Conservation (phyloP, 2,888 invertebrate species). For the Coelinius sp. region DNA sequence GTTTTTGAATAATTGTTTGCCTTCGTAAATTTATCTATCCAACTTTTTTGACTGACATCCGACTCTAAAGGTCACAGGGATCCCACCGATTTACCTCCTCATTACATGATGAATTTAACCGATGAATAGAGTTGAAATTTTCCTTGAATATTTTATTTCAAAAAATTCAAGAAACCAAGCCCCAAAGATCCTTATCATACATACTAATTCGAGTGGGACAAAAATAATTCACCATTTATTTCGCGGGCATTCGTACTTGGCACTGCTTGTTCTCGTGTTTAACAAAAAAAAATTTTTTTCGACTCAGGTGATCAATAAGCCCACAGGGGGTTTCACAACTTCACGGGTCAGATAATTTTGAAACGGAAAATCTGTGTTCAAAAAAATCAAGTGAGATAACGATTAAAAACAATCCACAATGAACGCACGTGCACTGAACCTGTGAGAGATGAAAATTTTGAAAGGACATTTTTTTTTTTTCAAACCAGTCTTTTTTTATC, state of each 20-base stretch:
- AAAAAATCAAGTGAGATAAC: neutral
- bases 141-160: neutral
- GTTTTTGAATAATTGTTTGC: neutral
- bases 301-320: neutral
- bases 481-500: neutral
- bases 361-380: neutral
- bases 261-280: constrained; percentile 3
- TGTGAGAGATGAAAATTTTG: neutral
- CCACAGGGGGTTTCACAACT: neutral
- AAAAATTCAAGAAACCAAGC: neutral
- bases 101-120: neutral
- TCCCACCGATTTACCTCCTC: neutral
- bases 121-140: neutral
- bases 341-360: neutral
- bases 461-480: neutral
- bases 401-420: neutral
- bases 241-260: constrained; percentile 5
- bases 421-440: neutral
- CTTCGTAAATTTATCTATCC: neutral
- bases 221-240: neutral
- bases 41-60: constrained; percentile 7
- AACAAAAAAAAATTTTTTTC: neutral
- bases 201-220: constrained; percentile 3
- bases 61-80: neutral
- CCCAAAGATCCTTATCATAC: neutral